Conservation (phyloP, 2,113 vertebrate species). For the Nansenia antarctica region DNA sequence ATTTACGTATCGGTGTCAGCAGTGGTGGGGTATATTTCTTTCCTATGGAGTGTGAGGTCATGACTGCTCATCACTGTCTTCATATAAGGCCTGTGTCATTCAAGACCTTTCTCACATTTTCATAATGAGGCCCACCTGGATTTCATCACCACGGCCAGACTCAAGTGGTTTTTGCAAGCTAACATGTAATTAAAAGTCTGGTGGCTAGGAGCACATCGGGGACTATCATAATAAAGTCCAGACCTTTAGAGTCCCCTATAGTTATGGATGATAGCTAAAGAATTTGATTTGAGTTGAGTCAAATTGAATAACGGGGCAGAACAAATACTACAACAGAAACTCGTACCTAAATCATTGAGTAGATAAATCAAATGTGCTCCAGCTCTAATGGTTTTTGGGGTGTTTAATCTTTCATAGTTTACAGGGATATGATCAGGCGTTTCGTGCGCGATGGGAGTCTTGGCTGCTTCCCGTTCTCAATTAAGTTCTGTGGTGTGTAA, state of each 20-base stretch:
- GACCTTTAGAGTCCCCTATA: conserved; percentile 18
- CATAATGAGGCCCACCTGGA: conserved; percentile 61
- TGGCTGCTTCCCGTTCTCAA: conserved; percentile 50
- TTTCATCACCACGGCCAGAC: conserved; percentile 50
- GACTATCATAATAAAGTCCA: conserved; percentile 52
- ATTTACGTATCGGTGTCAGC: conserved; percentile 48
- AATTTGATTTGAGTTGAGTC: no score
- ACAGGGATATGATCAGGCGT: conserved; percentile 52
- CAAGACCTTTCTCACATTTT: conserved; percentile 43
- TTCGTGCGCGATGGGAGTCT: conserved; percentile 51
- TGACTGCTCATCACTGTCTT: conserved; percentile 46
- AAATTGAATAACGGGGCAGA: no score
- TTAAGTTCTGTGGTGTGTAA: conserved; percentile 63
- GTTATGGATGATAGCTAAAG: not conserved
- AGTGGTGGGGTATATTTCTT: conserved; percentile 15
- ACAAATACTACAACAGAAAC: not conserved
- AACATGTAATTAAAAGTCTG: conserved; percentile 63
- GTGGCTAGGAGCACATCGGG: conserved; percentile 52
- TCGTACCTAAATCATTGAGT: not conserved
- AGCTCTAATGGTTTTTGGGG: no score
- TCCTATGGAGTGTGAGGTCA: conserved; percentile 36
- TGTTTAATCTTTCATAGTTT: conserved; percentile 8
- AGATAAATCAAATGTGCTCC: conserved; percentile 39
- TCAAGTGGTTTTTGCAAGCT: conserved; percentile 37
- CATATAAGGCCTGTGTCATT: conserved; percentile 57